phyloP scores from a whole-genome alignment of 2,797 vertebrate genomes.

The Pelobates cultripes region DNA sequence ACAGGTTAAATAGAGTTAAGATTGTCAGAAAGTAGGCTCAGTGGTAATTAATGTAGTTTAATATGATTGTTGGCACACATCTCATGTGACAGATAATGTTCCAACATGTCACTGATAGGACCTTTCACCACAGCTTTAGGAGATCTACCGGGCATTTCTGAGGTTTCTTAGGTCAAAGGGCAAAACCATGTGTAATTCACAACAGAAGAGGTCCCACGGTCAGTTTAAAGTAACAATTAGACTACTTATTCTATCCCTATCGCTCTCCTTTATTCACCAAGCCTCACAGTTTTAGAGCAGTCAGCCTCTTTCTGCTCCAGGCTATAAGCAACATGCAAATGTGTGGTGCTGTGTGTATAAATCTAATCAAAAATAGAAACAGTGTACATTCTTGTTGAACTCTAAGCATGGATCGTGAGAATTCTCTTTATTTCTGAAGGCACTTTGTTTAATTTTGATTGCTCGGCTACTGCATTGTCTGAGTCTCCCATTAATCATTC shows the following conservation, averaged over 20 bases:
- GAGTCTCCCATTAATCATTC: slow-evolving; percentile 80
- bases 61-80: slow-evolving; percentile 71
- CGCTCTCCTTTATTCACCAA: slow-evolving; percentile 71
- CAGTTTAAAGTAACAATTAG: slow-evolving; percentile 84
- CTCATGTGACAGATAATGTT: slow-evolving; percentile 75
- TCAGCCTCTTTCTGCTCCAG: slow-evolving; percentile 71
- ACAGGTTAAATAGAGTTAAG: slow-evolving; percentile 67
- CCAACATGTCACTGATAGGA: slow-evolving; percentile 73
- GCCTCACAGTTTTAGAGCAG: slow-evolving; percentile 73
- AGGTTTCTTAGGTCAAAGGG: slow-evolving; percentile 78
- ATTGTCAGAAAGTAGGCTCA: slow-evolving; percentile 63
- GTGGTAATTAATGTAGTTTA: slow-evolving; percentile 70
- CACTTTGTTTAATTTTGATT: slow-evolving; percentile 88
- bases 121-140: slow-evolving; percentile 72
- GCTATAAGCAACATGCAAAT: slow-evolving; percentile 81
- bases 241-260: slow-evolving; percentile 77
- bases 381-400: slow-evolving; percentile 83
- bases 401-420: slow-evolving; percentile 89
- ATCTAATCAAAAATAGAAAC: slow-evolving; percentile 83
- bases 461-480: slow-evolving; percentile 75
- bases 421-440: slow-evolving; percentile 86
- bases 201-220: slow-evolving; percentile 80
- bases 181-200: slow-evolving; percentile 81
- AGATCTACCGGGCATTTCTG: slow-evolving; percentile 69
- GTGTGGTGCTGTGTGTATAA: slow-evolving; percentile 83